Evolutionary conservation across 2,888 invertebrate species (phyloP), one percentile per base, ranked within the genome.

Genomic region (Eueremaeus valkanovi): DNA sequence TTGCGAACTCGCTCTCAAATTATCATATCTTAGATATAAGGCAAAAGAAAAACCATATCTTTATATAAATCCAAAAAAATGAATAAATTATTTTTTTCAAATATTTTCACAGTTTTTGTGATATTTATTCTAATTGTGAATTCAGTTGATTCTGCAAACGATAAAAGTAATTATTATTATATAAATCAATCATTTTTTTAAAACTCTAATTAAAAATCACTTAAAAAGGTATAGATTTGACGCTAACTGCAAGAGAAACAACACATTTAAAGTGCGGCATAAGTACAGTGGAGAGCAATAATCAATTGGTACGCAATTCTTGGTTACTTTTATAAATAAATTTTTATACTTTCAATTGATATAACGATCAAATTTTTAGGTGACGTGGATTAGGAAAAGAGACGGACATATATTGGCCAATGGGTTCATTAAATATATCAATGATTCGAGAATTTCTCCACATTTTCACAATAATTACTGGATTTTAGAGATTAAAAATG

Each of bases 331-430:
- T 45, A n/a, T n/a, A n/a, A 18, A 18, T 45, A 18, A 11, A 45
- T 45, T 13, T 45, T 45, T 45, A 45, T 45, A 45, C n/a, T 49
- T 49, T 49, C 18, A 49, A 49, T n/a, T 27, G 6, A 55, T n/a
- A 49, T 5, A 18, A 18, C 1, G 29, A 40, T 68, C 2, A 24
- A 0, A 16, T 29, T 42, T 70, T 45, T 1, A 70, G 70, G 70
- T 70, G 29, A 42, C 42, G 3, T 70, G 70, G 70, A 45, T 45
- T 29, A 40, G 70, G 11, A 21, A 70, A 13, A 70, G 45, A 27
- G 70, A 70, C 11, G 45, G 45, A 45, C 70, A 70, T 16, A 29
- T 45, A 18, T 29, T 70, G 36, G 27, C 70, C 40, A 40, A 27
- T 40, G 70, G 45, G 11, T 24, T 21, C 21, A 45, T 45, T 18